A percentile compares a stretch with the other conserved stretches of the same genome.
These are phyloP conservation scores for Nyctibius grandis DNA, from an alignment of 2,797 vertebrate genomes.

Conservation along the genomic window DNA sequence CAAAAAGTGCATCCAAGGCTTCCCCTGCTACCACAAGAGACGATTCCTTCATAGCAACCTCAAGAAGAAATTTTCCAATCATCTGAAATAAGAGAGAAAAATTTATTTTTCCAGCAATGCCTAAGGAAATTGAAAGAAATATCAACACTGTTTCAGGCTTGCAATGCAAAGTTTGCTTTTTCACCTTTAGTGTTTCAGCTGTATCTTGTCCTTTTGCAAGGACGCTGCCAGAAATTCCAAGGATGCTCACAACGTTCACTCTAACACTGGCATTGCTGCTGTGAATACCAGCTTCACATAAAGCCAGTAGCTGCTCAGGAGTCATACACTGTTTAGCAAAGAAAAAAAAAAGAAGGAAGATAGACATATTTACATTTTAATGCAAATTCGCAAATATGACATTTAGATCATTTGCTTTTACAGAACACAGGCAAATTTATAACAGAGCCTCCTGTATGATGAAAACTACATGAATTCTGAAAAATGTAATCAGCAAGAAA, in stretches of 20 bases:
- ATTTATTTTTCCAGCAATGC: background rate
- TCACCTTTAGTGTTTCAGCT: conserved; percentile 88
- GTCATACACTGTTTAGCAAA: conserved; percentile 81
- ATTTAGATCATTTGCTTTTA: background rate
- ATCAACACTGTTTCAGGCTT: background rate
- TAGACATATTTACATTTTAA: background rate
- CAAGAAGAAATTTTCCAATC: conserved; percentile 89
- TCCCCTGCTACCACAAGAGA: conserved; percentile 92
- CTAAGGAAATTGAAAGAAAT: background rate
- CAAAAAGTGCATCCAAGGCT: conserved; percentile 93
- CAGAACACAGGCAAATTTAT: background rate
- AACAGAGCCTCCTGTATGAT: background rate
- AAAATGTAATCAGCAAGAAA: background rate
- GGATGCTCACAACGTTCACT: conserved; percentile 90
- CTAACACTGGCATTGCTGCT: conserved; percentile 83
- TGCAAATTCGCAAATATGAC: background rate
- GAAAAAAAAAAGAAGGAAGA: background rate
- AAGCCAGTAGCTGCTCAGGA: conserved; percentile 88
- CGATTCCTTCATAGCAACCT: conserved; percentile 83
- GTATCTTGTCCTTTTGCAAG: conserved; percentile 85
- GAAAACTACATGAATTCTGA: background rate
- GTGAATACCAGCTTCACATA: conserved; percentile 83
- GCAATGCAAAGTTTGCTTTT: background rate
- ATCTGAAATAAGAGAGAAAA: conserved; percentile 73
- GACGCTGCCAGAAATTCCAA: conserved; percentile 92